phyloP scores from a whole-genome alignment of 92 coral and sea anemone genomes.

The Palythoa grandiflora region DNA sequence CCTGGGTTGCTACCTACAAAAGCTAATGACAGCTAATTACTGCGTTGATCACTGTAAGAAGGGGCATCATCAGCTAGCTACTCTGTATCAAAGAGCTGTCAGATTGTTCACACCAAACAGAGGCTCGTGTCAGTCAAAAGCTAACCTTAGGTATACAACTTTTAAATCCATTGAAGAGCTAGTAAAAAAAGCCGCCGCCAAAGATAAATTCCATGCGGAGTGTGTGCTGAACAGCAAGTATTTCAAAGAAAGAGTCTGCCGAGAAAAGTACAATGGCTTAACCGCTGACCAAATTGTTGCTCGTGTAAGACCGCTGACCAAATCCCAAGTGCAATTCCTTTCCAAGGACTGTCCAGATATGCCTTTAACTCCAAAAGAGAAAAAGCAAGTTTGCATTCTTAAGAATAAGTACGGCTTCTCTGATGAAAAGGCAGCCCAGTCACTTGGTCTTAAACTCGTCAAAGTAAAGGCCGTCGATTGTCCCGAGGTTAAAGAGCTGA shows the following conservation, averaged over 20 bases:
- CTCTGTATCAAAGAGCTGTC: conserved; percentile 34
- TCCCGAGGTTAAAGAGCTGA: conserved; percentile 8
- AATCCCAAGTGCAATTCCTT: conserved; percentile 35
- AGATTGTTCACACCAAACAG: conserved; percentile 39
- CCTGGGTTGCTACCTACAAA: conserved; percentile 42
- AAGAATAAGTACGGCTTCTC: conserved; percentile 30
- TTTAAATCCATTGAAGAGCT: conserved; percentile 46
- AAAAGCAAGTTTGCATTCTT: conserved; percentile 33
- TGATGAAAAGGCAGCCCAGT: background rate
- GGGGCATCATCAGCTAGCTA: conserved; percentile 32
- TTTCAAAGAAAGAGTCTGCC: conserved; percentile 57
- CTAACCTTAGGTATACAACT: conserved; percentile 62
- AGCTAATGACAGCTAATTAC: conserved; percentile 43
- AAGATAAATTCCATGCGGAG: conserved; percentile 52
- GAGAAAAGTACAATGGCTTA: conserved; percentile 37
- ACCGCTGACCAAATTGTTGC: conserved; percentile 38
- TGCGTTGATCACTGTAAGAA: conserved; percentile 30
- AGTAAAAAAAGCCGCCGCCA: conserved; percentile 46
- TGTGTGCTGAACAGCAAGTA: conserved; percentile 73
- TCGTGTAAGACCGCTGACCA: conserved; percentile 16
- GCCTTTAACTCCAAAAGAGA: conserved; percentile 56
- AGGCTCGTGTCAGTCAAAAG: conserved; percentile 46
- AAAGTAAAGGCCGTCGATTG: conserved; percentile 31
- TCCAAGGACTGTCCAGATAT: conserved; percentile 58
- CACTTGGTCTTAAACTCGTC: background rate